These are phyloP conservation scores for Phortica variegata DNA, from an alignment of 1,140 invertebrate genomes.

Conservation along the genomic window DNA sequence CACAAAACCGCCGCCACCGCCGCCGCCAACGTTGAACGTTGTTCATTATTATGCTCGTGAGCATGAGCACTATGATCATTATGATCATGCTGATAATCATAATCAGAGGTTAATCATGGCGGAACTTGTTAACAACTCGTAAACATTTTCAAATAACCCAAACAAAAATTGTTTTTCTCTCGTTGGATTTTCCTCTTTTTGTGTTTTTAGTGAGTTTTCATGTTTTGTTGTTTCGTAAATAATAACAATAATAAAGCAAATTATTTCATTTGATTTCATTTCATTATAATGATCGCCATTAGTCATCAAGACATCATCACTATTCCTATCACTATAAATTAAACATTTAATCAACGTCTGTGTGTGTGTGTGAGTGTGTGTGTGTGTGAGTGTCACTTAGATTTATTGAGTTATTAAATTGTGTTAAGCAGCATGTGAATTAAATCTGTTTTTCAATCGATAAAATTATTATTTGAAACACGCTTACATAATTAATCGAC, in stretches of 20 bases:
- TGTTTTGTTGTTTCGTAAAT: background rate
- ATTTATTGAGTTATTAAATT: too few relatives aligned
- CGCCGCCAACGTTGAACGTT: constrained; percentile 9
- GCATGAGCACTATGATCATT: constrained; percentile 10
- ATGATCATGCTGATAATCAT: constrained; percentile 9
- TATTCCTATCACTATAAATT: too few relatives aligned
- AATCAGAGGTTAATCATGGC: constrained; percentile 17
- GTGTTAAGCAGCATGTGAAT: too few relatives aligned
- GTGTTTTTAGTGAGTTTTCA: background rate
- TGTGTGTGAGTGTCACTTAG: background rate
- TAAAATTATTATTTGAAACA: too few relatives aligned
- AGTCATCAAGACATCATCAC: too few relatives aligned
- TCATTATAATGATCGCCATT: too few relatives aligned
- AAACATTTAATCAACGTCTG: constrained; percentile 4
- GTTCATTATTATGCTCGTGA: background rate
- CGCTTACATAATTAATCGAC: too few relatives aligned
- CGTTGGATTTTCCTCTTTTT: too few relatives aligned
- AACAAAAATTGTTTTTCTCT: constrained; percentile 13
- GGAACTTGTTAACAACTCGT: constrained; percentile 29
- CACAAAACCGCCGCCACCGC: constrained; percentile 6
- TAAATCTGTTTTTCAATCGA: too few relatives aligned
- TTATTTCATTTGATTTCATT: too few relatives aligned
- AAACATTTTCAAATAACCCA: constrained; percentile 22
- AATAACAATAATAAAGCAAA: too few relatives aligned
- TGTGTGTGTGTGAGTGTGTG: background rate